Conservation (phyloP, 2,797 vertebrate species). For the Parotocinclus haroldoi region DNA sequence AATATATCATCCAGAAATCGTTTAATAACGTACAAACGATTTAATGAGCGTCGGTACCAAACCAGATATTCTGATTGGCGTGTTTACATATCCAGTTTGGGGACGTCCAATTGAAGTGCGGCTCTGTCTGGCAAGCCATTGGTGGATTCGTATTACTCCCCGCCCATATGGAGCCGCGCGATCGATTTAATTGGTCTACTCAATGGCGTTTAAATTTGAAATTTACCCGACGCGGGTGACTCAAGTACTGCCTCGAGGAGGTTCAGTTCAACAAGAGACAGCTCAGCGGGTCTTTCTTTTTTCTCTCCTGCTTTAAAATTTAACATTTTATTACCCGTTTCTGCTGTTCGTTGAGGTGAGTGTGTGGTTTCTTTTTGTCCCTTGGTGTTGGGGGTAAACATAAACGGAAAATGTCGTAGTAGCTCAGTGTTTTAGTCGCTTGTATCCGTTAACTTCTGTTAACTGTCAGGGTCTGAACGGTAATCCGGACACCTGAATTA, state of each 20-base stretch:
- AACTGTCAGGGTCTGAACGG: too few relatives aligned
- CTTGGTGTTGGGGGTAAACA: too few relatives aligned
- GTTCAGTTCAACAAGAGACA: not conserved
- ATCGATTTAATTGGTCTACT: slow-evolving; percentile 61
- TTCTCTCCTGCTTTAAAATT: too few relatives aligned
- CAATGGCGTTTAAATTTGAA: slow-evolving; percentile 69
- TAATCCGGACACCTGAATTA: too few relatives aligned
- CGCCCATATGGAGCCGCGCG: slow-evolving; percentile 31
- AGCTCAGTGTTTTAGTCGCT: too few relatives aligned
- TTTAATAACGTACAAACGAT: too few relatives aligned
- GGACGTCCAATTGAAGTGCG: not conserved
- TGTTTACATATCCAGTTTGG: slow-evolving; percentile 17
- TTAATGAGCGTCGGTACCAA: not conserved
- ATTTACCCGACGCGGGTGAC: slow-evolving; percentile 12
- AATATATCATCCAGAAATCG: too few relatives aligned
- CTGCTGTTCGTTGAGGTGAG: too few relatives aligned
- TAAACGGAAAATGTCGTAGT: too few relatives aligned
- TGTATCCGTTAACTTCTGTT: too few relatives aligned
- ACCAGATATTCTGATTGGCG: not conserved
- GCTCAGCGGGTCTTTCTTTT: not conserved
- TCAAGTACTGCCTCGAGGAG: not conserved
- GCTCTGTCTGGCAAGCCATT: slow-evolving; percentile 51
- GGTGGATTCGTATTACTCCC: slow-evolving; percentile 54
- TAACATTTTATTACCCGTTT: too few relatives aligned
- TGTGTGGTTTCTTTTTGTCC: too few relatives aligned